Evolutionary conservation across 1,140 invertebrate genomes (phyloP), one percentile per base, ranked within the genome.

Genomic region (Pseudomyrmex pallidus): DNA sequence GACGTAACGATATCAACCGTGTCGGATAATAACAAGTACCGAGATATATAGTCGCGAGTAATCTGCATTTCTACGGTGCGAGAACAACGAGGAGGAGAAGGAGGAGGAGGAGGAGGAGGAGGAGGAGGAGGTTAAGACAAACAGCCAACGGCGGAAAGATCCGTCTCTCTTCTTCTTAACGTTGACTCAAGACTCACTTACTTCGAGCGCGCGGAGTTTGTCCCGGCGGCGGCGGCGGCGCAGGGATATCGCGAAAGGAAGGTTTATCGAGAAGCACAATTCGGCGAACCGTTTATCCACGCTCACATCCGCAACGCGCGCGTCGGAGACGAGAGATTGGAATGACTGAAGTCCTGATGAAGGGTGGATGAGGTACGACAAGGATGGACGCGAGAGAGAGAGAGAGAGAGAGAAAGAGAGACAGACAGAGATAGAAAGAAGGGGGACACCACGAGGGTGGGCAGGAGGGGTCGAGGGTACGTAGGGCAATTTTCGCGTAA

Each of bases 401-500:
- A 25, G 1, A 25, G 25, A 25, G 25, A 25, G 35, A 35, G 35
- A 35, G 35, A 35, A 7, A 35, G 35, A 35, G 1, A 35, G 35
- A 35, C n/a, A n/a, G 35, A 35, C 35, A 35, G 35, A 35, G 35
- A 35, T 35, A 35, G 35, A 35, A 7, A 35, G 35, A 35, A 35
- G 35, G 5, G 35, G 35, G 5, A 35, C 35, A 35, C 35, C 35
- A 35, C 0, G 46, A 20, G 52, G 15, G 56, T 15, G 56, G n/a
- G 56, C 83, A 83, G 57, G 88, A 87, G 88, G 89, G 83, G 90
- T 89, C 89, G 88, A 92, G 92, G 93, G 90, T 90, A 92, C 90
- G 91, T 87, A 92, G 92, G 93, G 92, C 92, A 93, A 93, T 94
- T 94, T 93, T 93, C 92, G 92, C 90, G 91, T 93, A 93, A 94